Base-by-base conservation (phyloP, 2,797 vertebrate genomes). In the Rhodeus uyekii region DNA sequence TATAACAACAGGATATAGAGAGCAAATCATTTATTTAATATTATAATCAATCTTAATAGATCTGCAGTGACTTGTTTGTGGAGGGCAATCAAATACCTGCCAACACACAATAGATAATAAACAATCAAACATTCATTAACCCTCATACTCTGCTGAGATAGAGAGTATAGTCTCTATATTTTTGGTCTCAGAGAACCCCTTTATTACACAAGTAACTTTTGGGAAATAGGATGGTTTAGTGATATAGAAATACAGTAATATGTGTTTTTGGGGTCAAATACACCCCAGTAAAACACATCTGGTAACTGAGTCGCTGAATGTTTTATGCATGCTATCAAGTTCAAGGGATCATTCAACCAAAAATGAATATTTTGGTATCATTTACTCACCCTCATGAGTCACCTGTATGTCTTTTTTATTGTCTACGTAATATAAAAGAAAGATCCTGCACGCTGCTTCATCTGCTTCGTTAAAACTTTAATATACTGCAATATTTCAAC, bases 41-140 rank as follows among this genome's bases (percentile, higher is more conserved):
- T 46, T 55, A 19, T 46, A 73, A 76, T 81, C 73, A 81, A 71
- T 81, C 78, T 78, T 53, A 46, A 67, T 38, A 84, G n/a, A 76
- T 76, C 42, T 19, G 64, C 64, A 50, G 32, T n/a, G 72, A 22
- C 53, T 81, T 81, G 61, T 81, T 75, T 48, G 63, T 60, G 12
- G n/a, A 76, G 39, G 42, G 61, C 53, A 74, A 50, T 81, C 58
- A 53, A 65, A 74, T 32, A 38, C 60, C n/a, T 81, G 69, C 12
- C 58, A 64, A 74, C 69, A 38, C 18, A 81, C 44, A 53, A 24
- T 36, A 78, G 46, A 53, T 39, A 67, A 67, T 67, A 67, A 38
- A 67, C 27, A 32, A 34, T 77, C 8, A 24, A 64, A 64, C 9
- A 19, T 38, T 39, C 32, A 53, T 78, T 65, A 36, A 36, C 22